Evolutionary conservation across 2,113 vertebrate genomes (phyloP), one percentile per base, ranked within the genome.

Genomic region (Sciurus niger): DNA sequence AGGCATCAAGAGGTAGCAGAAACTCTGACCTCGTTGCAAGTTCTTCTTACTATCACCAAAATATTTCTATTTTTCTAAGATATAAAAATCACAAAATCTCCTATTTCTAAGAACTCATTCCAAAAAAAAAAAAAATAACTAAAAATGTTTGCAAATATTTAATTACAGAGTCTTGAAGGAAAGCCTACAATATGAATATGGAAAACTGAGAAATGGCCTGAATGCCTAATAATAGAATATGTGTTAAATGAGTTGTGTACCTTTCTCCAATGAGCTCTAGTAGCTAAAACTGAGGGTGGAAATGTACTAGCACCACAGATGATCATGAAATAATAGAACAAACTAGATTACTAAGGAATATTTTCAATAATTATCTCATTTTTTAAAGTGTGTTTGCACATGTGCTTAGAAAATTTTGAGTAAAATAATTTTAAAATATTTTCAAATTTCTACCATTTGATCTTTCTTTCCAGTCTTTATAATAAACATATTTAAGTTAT

Each of bases 401-500:
- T 20, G 24, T 67, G 8, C 37, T 72, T 37, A 53, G 34, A 83
- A 48, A 79, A 63, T 10, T 48, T 14, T 80, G 14, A 25, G 37
- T 83, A 55, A 86, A 95, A 84, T 55, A 78, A 77, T 37, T 77
- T 55, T 72, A 16, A 46, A 20, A 7, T 2, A 20, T 48, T 65
- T 74, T 70, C 20, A 2, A 22, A 65, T 65, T 77, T 92, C 55
- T 67, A 30, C 43, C 24, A 8, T 51, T 74, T 32, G 13, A 34
- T 58, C n/a, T 97, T 92, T 89, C 78, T 67, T 82, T 93, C 77
- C 73, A 32, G 46, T 83, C 67, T 90, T 84, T 80, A 58, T 65
- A 96, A 80, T 87, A 91, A 90, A 79, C 4, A 40, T 8, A 73
- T 53, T 89, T 84, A 24, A 68, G 16, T 87, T 89, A 65, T 63